phyloP scores from a whole-genome alignment of 2,888 invertebrate genomes.

The Endotricha flammealis region DNA sequence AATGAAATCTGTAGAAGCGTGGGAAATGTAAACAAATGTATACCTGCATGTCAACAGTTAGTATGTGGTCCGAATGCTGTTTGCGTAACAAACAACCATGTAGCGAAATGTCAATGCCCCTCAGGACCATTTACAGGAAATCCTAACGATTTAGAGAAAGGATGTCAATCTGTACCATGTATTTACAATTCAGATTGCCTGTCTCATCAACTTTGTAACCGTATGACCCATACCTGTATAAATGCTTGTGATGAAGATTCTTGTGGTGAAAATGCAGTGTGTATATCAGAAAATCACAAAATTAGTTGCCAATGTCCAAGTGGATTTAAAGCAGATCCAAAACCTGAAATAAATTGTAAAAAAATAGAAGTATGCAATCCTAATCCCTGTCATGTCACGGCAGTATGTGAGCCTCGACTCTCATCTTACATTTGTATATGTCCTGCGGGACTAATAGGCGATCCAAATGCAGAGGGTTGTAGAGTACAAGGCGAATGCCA shows the following conservation, averaged over 20 bases:
- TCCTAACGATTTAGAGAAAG: conserved; percentile 85
- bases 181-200: conserved; percentile 92
- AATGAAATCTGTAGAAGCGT: conserved; percentile 86
- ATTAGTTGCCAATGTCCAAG: conserved; percentile 91
- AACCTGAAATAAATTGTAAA: conserved; percentile 89
- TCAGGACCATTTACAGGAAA: conserved; percentile 92
- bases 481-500: conserved; percentile 86
- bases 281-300: conserved; percentile 90
- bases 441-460: conserved; percentile 86
- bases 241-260: conserved; percentile 89
- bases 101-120: conserved; percentile 93
- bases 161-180: conserved; percentile 89
- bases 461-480: conserved; percentile 87
- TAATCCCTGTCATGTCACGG: conserved; percentile 89
- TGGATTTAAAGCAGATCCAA: conserved; percentile 87
- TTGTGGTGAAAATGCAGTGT: conserved; percentile 92
- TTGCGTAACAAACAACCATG: conserved; percentile 93
- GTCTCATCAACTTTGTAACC: conserved; percentile 87
- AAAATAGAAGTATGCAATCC: conserved; percentile 84
- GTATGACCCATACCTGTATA: conserved; percentile 88
- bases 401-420: conserved; percentile 84
- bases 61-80: conserved; percentile 92
- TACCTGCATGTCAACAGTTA: conserved; percentile 86
- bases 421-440: conserved; percentile 88
- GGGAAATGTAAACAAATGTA: conserved; percentile 81